Conservation (phyloP, 1,140 invertebrate genomes). For the Carcinoscorpius rotundicauda region DNA sequence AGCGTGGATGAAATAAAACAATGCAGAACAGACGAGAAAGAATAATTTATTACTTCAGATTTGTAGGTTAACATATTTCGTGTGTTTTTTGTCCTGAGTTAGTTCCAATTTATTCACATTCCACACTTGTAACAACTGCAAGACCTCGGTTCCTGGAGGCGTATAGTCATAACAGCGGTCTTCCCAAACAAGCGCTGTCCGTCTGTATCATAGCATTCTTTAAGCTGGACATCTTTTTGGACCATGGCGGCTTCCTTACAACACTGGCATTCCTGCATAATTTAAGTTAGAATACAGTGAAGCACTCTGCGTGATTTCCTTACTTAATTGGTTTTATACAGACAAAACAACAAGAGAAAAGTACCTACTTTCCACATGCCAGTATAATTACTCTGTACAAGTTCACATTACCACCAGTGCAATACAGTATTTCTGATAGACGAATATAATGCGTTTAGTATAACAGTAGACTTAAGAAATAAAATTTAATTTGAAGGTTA, state of each 20-base stretch:
- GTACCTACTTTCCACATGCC: neutral
- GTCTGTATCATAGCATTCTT: constrained; percentile 75
- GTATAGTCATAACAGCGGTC: constrained; percentile 58
- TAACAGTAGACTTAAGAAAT: too few relatives aligned
- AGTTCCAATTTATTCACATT: constrained; percentile 2
- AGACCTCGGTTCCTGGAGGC: constrained; percentile 67
- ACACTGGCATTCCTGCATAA: constrained; percentile 71
- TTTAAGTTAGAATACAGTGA: neutral
- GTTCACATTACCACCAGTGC: neutral
- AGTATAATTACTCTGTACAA: neutral
- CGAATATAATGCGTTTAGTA: neutral
- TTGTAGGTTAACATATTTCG: too few relatives aligned
- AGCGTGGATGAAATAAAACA: too few relatives aligned
- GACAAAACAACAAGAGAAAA: neutral
- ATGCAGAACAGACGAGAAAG: too few relatives aligned
- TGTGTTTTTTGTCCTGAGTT: too few relatives aligned
- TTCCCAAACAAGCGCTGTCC: constrained; percentile 55
- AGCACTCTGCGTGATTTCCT: neutral
- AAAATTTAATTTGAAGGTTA: too few relatives aligned
- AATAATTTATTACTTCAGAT: too few relatives aligned
- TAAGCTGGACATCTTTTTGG: constrained; percentile 61
- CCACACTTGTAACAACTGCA: constrained; percentile 83
- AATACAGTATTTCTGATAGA: neutral
- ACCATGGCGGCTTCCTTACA: constrained; percentile 75
- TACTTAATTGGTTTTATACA: constrained; percentile 1